Percentiles rank a stretch among this genome's conserved stretches.
phyloP scores from a whole-genome alignment of 1,140 invertebrate genomes.

The Anastrepha ludens region DNA sequence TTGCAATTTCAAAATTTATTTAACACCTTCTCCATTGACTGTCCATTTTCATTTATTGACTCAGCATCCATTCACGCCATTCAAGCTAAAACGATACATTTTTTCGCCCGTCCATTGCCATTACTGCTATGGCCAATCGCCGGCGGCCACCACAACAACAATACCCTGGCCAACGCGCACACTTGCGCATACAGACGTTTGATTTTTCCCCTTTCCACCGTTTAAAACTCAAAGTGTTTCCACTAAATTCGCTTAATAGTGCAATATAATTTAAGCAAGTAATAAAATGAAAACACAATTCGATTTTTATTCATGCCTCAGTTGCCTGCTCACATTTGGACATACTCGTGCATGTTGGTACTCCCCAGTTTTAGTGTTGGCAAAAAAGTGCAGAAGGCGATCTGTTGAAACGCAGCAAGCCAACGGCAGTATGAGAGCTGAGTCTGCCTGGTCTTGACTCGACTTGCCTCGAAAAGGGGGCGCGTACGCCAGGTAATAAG shows the following conservation, averaged over 20 bases:
- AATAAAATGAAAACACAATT: constrained; percentile 51
- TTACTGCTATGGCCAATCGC: constrained; percentile 19
- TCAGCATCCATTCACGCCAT: constrained; percentile 44
- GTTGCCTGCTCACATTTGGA: not conserved
- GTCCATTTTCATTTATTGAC: constrained; percentile 52
- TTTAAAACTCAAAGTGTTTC: constrained; percentile 66
- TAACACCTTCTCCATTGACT: constrained; percentile 54
- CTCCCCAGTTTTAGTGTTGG: not conserved
- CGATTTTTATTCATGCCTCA: constrained; percentile 29
- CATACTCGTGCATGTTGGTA: not conserved
- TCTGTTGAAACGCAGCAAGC: not conserved
- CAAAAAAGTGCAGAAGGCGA: not conserved
- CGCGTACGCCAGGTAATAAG: constrained; percentile 65
- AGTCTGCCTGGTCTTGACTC: not conserved
- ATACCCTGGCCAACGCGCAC: not conserved
- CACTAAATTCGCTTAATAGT: constrained; percentile 74
- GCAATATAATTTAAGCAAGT: constrained; percentile 73
- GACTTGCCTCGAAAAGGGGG: not conserved
- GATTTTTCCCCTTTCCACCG: constrained; percentile 56
- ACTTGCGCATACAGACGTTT: not conserved
- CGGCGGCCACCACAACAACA: constrained; percentile 43
- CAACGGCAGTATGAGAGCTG: not conserved
- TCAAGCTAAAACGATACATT: constrained; percentile 3
- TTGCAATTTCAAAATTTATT: constrained; percentile 54
- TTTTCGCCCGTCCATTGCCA: constrained; percentile 16